Base-by-base conservation (phyloP, 2,888 invertebrate species). In the Cynaeus angustus region DNA sequence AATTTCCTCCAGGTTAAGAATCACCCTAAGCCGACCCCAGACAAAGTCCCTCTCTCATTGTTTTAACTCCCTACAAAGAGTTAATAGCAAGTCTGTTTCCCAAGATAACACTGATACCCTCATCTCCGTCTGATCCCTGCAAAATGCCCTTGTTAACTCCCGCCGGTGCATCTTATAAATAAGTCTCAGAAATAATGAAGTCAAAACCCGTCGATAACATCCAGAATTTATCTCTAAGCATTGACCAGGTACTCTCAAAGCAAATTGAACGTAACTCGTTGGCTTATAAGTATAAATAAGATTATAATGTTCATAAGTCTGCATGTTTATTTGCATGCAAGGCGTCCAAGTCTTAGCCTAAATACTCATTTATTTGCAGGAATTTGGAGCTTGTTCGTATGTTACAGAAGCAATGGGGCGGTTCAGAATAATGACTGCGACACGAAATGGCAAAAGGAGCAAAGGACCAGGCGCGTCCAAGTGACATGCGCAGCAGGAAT, bases 381-480 rank as follows among this genome's bases (percentile, higher is more conserved):
- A 78, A 75, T 78, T 78, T 72, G 69, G 71, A 75, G 72, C 72
- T 75, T 67, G 75, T 72, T 74, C 73, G 67, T 71, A 62, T 71
- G 67, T 68, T 58, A 58, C 66, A 59, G 33, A 66, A 52, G 70
- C 66, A 70, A 72, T 77, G 77, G 79, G 79, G 79, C 79, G 78
- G 77, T 77, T 75, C 78, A 72, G 71, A 55, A 74, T 80, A 80
- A 81, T 80, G 81, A 80, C 78, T 80, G 79, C 80, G 79, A 77
- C 79, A 80, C 74, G 74, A 68, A 41, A 68, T 16, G 56, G 56
- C 64, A 56, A 69, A 66, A 74, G 71, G 61, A 68, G 70, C 70
- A 41, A 33, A 70, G 71, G 74, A 71, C 73, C 74, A 74, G 74
- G 73, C 77, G 73, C 73, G 53, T 37, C 59, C 43, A 43, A 33